These are phyloP conservation scores for Charaxes varanes DNA, from an alignment of 1,140 invertebrate genomes.

Conservation along the genomic window DNA sequence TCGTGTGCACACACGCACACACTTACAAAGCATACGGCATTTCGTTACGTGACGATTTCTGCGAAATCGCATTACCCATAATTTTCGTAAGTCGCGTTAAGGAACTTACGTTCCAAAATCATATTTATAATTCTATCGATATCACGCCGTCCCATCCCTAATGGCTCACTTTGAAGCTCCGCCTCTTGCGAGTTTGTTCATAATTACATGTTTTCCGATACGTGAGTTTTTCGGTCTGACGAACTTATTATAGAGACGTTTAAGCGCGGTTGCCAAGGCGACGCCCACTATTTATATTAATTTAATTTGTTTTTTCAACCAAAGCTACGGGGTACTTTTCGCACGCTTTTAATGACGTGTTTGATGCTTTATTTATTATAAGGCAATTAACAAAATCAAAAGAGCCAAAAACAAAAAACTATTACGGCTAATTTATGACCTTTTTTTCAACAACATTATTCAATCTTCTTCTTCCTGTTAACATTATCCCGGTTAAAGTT, in stretches of 20 bases:
- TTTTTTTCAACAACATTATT: no score
- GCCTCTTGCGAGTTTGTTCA: constrained; percentile 34
- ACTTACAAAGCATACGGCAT: no score
- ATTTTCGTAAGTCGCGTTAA: no score
- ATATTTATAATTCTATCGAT: constrained; percentile 4
- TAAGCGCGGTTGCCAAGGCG: constrained; percentile 48
- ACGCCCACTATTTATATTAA: constrained; percentile 53
- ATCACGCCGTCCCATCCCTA: constrained; percentile 17
- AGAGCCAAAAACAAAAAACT: no score
- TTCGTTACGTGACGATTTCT: no score
- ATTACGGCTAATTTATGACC: no score
- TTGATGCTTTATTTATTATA: constrained; percentile 18
- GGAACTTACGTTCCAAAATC: neutral
- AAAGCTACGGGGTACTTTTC: constrained; percentile 31
- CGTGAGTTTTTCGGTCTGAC: constrained; percentile 46
- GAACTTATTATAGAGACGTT: constrained; percentile 65
- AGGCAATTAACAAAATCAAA: no score
- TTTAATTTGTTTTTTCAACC: constrained; percentile 21
- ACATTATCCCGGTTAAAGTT: no score
- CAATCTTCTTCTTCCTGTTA: no score
- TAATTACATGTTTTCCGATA: constrained; percentile 65
- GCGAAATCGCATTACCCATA: no score
- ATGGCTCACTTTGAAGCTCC: constrained; percentile 20
- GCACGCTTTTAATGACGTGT: constrained; percentile 43
- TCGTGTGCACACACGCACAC: no score